Percentiles rank a stretch among this genome's conserved stretches.
These are phyloP conservation scores for Drosophila kanekoi DNA, from an alignment of 2,888 invertebrate genomes.

Conservation along the genomic window DNA sequence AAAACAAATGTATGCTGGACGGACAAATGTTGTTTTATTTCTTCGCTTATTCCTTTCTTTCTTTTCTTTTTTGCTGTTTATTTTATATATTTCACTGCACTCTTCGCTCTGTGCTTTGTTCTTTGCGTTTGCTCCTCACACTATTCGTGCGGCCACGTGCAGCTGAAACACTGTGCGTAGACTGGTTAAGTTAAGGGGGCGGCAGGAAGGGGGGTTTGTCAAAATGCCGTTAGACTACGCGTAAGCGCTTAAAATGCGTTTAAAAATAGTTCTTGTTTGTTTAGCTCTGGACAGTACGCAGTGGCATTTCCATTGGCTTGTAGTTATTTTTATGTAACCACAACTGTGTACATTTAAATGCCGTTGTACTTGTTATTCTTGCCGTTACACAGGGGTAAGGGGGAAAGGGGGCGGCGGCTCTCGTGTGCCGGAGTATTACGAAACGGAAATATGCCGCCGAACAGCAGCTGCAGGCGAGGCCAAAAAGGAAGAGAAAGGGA, in stretches of 20 bases:
- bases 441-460: constrained; percentile 74
- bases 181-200: not conserved
- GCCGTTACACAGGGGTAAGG: constrained; percentile 6
- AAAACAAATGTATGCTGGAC: constrained; percentile 57
- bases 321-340: constrained; percentile 69
- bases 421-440: constrained; percentile 69
- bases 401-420: constrained; percentile 1
- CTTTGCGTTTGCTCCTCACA: constrained; percentile 36
- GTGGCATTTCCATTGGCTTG: constrained; percentile 34
- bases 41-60: constrained; percentile 33
- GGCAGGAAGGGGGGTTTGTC: constrained; percentile 8
- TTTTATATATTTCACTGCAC: constrained; percentile 35
- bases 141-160: constrained; percentile 67
- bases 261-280: constrained; percentile 25
- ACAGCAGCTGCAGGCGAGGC: constrained; percentile 29
- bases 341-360: constrained; percentile 43
- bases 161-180: constrained; percentile 42
- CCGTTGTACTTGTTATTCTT: constrained; percentile 48
- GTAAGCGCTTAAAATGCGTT: constrained; percentile 24
- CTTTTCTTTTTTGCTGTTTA: constrained; percentile 24
- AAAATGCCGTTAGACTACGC: constrained; percentile 61
- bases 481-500: not conserved
- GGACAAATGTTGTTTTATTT: constrained; percentile 57
- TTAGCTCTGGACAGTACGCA: constrained; percentile 8
- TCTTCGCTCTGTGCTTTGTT: constrained; percentile 37